Conservation (phyloP, 2,113 vertebrate species). For the Suricata suricatta region DNA sequence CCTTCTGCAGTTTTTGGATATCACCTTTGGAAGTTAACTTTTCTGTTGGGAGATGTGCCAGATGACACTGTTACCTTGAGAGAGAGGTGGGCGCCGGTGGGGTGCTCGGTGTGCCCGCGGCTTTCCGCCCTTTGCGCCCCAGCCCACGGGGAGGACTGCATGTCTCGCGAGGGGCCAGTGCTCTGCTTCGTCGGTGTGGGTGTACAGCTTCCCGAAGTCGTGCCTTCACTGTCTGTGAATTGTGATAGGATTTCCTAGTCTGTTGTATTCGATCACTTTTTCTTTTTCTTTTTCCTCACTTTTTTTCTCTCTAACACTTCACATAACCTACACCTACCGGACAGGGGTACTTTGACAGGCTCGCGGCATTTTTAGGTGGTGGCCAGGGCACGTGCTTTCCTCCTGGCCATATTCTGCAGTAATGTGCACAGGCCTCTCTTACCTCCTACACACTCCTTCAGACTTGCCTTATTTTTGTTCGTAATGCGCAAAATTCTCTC, state of each 20-base stretch:
- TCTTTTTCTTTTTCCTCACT: background rate
- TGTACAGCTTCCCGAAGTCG: background rate
- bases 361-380: accelerated
- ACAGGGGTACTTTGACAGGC: background rate
- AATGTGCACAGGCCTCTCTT: no score
- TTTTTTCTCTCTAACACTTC: background rate
- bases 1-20: background rate
- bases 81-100: background rate
- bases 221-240: background rate
- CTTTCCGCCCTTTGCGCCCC: background rate
- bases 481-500: background rate
- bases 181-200: no score
- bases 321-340: background rate
- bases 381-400: background rate
- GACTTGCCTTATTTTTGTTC: background rate
- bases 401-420: background rate
- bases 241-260: background rate
- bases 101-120: accelerated
- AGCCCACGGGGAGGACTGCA: background rate
- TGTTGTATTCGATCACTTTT: background rate
- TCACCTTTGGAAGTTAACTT: background rate
- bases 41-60: background rate
- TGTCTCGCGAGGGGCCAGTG: accelerated
- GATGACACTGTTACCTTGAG: background rate
- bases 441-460: background rate